Evolutionary conservation across 2,113 vertebrate species (phyloP).

Genomic region (Trochalopteron elliotii): DNA sequence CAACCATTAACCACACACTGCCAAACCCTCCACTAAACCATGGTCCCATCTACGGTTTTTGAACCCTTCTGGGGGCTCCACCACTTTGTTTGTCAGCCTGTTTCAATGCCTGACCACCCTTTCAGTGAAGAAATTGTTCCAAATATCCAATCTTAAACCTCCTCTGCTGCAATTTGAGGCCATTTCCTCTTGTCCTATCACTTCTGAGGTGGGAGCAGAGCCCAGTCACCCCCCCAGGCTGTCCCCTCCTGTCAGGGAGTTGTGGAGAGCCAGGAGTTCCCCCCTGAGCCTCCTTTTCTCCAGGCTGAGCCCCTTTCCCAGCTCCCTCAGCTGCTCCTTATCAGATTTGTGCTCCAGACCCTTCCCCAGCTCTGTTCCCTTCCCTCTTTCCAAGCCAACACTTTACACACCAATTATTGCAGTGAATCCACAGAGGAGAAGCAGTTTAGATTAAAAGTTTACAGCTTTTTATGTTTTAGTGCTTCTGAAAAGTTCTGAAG

Average conservation of each 20-base stretch:
- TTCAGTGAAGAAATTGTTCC: background rate
- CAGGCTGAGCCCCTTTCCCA: background rate
- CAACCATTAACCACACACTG: background rate
- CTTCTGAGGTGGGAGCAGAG: background rate
- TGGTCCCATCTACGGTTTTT: background rate
- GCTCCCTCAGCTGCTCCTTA: background rate
- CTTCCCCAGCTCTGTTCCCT: background rate
- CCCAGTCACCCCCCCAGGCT: accelerated
- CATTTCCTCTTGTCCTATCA: accelerated
- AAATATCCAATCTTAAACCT: background rate
- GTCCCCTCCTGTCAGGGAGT: background rate
- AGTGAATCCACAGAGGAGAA: background rate
- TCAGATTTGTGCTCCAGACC: background rate
- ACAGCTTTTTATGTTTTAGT: background rate
- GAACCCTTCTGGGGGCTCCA: background rate
- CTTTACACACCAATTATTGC: background rate
- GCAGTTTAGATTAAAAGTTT: background rate
- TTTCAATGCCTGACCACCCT: background rate
- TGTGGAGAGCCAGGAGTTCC: background rate
- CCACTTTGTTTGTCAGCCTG: background rate
- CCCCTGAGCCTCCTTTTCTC: background rate
- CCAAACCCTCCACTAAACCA: background rate
- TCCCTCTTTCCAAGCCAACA: background rate
- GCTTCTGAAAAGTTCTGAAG: background rate
- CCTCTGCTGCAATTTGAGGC: background rate